Evolutionary conservation across 2,888 invertebrate species (phyloP).

Genomic region (Pantelozetes paolii): DNA sequence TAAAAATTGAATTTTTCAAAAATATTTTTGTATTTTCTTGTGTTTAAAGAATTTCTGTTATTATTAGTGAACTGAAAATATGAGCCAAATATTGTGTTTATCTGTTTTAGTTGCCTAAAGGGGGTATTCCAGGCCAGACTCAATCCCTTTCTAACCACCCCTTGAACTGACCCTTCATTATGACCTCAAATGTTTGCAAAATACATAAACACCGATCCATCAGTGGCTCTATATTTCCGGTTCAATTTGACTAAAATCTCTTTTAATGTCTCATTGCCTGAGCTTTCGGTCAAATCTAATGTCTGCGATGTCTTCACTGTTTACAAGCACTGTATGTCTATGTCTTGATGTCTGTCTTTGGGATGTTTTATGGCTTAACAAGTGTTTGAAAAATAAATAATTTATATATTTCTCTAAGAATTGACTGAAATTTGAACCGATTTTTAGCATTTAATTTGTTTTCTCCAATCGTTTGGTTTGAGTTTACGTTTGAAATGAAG

Average conservation of each 20-base stretch:
- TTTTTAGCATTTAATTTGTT: background rate
- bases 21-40: background rate
- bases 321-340: constrained; percentile 2
- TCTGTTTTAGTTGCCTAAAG: background rate
- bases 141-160: background rate
- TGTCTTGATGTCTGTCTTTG: background rate
- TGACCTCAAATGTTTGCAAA: constrained; percentile 20
- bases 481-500: too few relatives aligned
- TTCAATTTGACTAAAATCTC: background rate
- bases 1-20: too few relatives aligned
- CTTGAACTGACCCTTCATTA: constrained; percentile 21
- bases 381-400: constrained; percentile 15
- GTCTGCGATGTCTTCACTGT: background rate
- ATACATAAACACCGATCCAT: constrained; percentile 24
- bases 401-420: background rate
- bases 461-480: background rate
- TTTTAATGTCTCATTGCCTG: constrained; percentile 25
- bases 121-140: background rate
- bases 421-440: background rate
- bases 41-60: constrained; percentile 4
- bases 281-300: background rate
- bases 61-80: constrained; percentile 7
- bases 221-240: constrained; percentile 11
- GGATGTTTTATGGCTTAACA: constrained; percentile 8
- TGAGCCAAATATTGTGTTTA: background rate